Conservation (phyloP, 2,888 invertebrate genomes). For the Drosophila multiciliata region DNA sequence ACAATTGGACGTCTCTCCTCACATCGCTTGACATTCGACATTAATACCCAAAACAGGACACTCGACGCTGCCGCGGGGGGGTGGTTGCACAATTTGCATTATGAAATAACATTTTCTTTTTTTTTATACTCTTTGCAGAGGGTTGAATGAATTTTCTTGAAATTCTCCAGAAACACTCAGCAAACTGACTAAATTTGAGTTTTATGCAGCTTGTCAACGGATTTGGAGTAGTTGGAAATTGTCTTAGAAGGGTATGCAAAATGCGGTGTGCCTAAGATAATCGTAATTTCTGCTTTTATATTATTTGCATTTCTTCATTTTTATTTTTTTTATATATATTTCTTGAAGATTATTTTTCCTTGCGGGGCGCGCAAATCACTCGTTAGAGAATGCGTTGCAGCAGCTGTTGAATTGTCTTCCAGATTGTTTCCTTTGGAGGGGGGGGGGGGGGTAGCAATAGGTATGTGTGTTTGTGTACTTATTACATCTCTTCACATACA, state of each 20-base stretch:
- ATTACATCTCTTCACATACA: conserved; percentile 16
- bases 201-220: background rate
- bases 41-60: conserved; percentile 64
- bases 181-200: background rate
- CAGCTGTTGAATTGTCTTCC: conserved; percentile 36
- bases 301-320: conserved; percentile 24
- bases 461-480: conserved; percentile 18
- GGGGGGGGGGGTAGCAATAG: background rate
- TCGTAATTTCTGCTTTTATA: conserved; percentile 16
- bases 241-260: background rate
- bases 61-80: background rate
- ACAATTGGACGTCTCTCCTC: conserved; percentile 68
- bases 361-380: conserved; percentile 56
- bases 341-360: conserved; percentile 12
- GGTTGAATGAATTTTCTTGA: background rate
- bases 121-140: conserved; percentile 13
- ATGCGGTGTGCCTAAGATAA: background rate
- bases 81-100: conserved; percentile 71
- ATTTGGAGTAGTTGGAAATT: background rate
- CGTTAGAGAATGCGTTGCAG: conserved; percentile 48
- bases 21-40: conserved; percentile 79
- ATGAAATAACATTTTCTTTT: conserved; percentile 73
- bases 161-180: background rate
- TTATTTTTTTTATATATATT: conserved; percentile 23
- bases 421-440: conserved; percentile 3